Conservation (phyloP, 2,113 vertebrate species). For the Upupa epops region DNA sequence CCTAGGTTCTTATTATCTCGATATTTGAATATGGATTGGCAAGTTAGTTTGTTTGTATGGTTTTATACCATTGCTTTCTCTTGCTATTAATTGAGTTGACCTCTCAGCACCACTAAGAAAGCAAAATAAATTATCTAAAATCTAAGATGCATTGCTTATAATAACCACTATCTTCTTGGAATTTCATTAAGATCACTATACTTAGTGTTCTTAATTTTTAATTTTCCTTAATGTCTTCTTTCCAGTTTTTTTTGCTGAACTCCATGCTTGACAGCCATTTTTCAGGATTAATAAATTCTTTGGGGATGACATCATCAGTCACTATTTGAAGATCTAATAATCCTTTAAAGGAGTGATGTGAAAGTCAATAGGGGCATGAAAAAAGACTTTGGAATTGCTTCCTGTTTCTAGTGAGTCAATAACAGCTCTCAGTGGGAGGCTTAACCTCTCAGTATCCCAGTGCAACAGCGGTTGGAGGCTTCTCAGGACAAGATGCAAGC, state of each 20-base stretch:
- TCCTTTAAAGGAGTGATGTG: constrained; percentile 1
- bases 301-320: neutral
- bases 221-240: neutral
- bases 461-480: neutral
- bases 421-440: neutral
- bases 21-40: neutral
- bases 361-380: constrained; percentile 7
- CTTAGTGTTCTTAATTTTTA: neutral
- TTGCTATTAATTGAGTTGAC: neutral
- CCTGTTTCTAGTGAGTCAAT: neutral
- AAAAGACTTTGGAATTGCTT: constrained; percentile 22
- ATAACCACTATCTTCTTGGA: neutral
- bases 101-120: neutral
- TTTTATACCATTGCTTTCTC: neutral
- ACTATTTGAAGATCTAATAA: constrained; percentile 22
- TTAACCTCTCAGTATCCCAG: neutral
- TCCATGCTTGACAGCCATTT: neutral
- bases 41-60: neutral
- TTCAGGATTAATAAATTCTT: constrained; percentile 34
- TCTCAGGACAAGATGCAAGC: neutral
- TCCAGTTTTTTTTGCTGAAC: neutral
- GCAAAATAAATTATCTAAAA: neutral
- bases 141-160: neutral
- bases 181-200: neutral
- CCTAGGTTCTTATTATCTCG: neutral